Evolutionary conservation across 2,888 invertebrate species (phyloP).

Genomic region (Neria commutata): DNA sequence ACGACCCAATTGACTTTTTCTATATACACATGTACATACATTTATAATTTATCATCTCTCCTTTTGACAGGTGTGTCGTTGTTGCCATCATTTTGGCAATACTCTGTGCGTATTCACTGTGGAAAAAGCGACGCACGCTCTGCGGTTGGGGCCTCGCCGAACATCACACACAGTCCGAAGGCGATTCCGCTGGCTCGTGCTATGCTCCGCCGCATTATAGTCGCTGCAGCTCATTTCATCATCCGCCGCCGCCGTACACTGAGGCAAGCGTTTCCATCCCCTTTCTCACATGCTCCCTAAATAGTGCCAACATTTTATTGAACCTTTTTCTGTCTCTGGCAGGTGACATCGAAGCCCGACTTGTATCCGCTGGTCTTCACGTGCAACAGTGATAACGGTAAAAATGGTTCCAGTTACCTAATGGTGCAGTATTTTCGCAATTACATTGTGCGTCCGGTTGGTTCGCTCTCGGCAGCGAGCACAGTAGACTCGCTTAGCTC

Average conservation of each 20-base stretch:
- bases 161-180: slow-evolving; percentile 69
- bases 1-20: no score
- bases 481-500: slow-evolving; percentile 86
- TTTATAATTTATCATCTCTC: background rate
- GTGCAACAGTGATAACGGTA: slow-evolving; percentile 74
- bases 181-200: slow-evolving; percentile 79
- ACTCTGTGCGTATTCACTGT: slow-evolving; percentile 72
- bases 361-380: slow-evolving; percentile 84
- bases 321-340: no score
- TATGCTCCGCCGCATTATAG: slow-evolving; percentile 85
- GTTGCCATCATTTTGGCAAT: slow-evolving; percentile 73
- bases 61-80: slow-evolving; percentile 67
- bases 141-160: slow-evolving; percentile 65
- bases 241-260: slow-evolving; percentile 82
- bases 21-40: no score
- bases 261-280: no score
- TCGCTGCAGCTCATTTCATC: slow-evolving; percentile 82
- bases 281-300: no score
- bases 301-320: no score
- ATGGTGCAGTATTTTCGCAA: slow-evolving; percentile 86
- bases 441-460: slow-evolving; percentile 76
- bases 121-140: slow-evolving; percentile 65
- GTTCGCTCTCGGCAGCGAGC: slow-evolving; percentile 82
- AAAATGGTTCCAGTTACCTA: slow-evolving; percentile 75
- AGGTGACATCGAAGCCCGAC: slow-evolving; percentile 87